A percentile compares a stretch with the other conserved stretches of the same genome.
Evolutionary conservation across 2,797 vertebrate species (phyloP).

Genomic region (Aulostomus chinensis): DNA sequence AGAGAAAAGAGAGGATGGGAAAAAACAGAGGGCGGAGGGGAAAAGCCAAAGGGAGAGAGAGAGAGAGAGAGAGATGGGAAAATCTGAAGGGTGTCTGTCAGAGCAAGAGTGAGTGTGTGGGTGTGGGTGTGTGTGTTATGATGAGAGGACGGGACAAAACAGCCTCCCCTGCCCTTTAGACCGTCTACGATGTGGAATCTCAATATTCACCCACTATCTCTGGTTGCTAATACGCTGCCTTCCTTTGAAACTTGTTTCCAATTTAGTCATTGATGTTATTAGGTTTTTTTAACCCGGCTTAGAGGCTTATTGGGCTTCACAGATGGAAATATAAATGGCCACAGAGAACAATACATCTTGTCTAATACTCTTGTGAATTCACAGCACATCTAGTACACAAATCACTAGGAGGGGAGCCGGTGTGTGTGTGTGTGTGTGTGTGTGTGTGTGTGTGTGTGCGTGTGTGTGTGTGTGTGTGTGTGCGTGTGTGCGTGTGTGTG

Average conservation of each 20-base stretch:
- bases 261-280: conserved; percentile 76
- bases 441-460: too few species aligned
- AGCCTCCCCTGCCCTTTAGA: conserved; percentile 48
- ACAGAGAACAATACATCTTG: conserved; percentile 55
- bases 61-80: conserved; percentile 25
- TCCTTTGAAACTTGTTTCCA: conserved; percentile 77
- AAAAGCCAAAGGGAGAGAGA: conserved; percentile 21
- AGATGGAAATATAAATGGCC: conserved; percentile 67
- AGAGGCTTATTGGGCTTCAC: conserved; percentile 63
- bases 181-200: conserved; percentile 55
- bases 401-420: conserved; percentile 21
- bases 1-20: conserved; percentile 19
- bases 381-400: conserved; percentile 37
- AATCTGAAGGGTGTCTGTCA: conserved; percentile 40
- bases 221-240: conserved; percentile 49
- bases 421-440: too few species aligned
- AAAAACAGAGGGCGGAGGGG: not conserved
- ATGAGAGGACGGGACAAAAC: conserved; percentile 43
- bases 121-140: conserved; percentile 32
- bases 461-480: too few species aligned
- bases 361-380: conserved; percentile 39
- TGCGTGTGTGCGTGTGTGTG: too few species aligned
- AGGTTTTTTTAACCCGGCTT: conserved; percentile 70
- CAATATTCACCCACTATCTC: conserved; percentile 54
- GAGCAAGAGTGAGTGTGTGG: conserved; percentile 23